Conservation (phyloP, 2,888 invertebrate genomes). For the Lasius fuliginosus region DNA sequence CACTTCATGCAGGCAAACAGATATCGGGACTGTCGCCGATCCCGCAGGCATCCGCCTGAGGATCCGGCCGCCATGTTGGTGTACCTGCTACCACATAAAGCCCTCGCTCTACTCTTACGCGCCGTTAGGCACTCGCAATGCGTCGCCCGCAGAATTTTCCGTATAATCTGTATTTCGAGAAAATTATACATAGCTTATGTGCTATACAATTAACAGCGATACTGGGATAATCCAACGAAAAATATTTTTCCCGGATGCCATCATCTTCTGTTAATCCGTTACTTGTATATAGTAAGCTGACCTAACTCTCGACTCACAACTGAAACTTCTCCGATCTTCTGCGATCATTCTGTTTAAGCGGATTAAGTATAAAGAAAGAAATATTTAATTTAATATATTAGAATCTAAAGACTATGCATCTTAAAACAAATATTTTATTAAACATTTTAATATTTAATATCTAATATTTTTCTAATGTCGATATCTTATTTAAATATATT, state of each 20-base stretch:
- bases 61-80: slow-evolving; percentile 61
- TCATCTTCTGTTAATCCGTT: slow-evolving; percentile 4
- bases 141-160: slow-evolving; percentile 1
- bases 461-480: not conserved
- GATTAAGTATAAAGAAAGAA: not conserved
- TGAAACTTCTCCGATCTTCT: not conserved
- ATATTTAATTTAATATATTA: slow-evolving; percentile 4
- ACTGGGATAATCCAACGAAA: not conserved
- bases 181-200: not conserved
- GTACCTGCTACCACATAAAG: slow-evolving; percentile 60
- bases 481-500: not conserved
- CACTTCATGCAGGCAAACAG: slow-evolving; percentile 83
- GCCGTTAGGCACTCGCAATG: slow-evolving; percentile 35
- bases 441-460: slow-evolving; percentile 6
- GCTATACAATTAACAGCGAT: not conserved
- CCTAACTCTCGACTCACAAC: not conserved
- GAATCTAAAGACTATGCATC: too few species aligned
- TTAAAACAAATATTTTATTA: not conserved
- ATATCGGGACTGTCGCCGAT: slow-evolving; percentile 80
- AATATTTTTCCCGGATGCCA: not conserved
- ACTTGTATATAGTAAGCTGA: not conserved
- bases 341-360: not conserved
- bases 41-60: slow-evolving; percentile 59
- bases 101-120: slow-evolving; percentile 34
- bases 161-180: slow-evolving; percentile 5